Evolutionary conservation across 2,888 invertebrate species (phyloP), one percentile per base, ranked within the genome.

Genomic region (Fissipunctia ypsillon): DNA sequence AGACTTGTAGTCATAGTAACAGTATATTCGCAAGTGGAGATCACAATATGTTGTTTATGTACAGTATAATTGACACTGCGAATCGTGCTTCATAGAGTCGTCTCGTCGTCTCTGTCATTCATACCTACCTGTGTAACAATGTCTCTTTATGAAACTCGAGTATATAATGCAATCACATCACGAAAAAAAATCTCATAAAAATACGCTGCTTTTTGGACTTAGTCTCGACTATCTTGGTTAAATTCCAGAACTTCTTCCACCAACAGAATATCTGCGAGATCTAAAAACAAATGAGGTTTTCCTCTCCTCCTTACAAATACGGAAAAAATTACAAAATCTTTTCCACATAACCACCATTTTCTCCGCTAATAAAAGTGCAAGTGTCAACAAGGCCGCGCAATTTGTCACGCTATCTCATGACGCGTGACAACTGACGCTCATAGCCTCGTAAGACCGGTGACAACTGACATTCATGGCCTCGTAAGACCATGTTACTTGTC

Each of bases 371-470:
- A 86, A 84, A 81, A 84, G 68, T 80, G 83, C 76, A 79, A 85
- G 80, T 84, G 83, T 69, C 85, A 80, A 78, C 76, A 69, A 63
- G 56, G n/a, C 54, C 19, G 43, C 77, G 79, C 76, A 83, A 87
- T 88, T 88, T 88, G 85, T 88, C 85, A 88, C 86, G 73, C 76
- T 73, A 83, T 83, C 80, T 81, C 67, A 57, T 81, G 81, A 79
- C 81, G 83, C 81, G 83, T 79, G 79, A 76, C 77, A 77, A 43
- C 31, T 78, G 75, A 76, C 75, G 70, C 45, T 60, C 78, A 76
- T 76, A 45, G 75, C 64, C 60, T 57, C 70, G 59, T 43, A 73
- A 72, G 65, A 54, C 64, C 38, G 35, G 76, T 80, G 81, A 84
- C 70, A 78, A 52, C 59, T 60, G 78, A 75, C 75, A 78, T 38